phyloP scores from a whole-genome alignment of 2,797 vertebrate species.

The Peromyscus aztecus region DNA sequence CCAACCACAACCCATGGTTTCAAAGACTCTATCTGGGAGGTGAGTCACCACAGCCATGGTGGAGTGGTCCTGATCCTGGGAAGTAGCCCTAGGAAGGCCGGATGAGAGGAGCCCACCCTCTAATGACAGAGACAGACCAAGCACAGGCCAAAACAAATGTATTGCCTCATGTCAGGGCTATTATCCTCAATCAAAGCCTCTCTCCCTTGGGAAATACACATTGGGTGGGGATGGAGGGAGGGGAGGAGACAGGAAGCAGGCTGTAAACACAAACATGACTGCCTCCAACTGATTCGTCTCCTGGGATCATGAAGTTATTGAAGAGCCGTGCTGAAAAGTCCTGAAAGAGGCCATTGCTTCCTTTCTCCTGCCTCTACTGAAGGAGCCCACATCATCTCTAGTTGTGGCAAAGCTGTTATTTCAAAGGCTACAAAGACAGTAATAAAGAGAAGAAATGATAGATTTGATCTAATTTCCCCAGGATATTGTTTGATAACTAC shows the following conservation, averaged over 20 bases:
- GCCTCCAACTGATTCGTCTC: conserved; percentile 8
- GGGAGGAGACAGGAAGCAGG: conserved; percentile 54
- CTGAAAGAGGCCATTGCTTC: background rate
- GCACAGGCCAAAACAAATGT: conserved; percentile 87
- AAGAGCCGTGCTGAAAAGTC: background rate
- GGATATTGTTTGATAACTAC: background rate
- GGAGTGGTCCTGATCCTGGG: conserved; percentile 81
- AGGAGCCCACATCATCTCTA: background rate
- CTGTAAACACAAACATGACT: conserved; percentile 69
- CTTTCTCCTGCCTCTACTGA: background rate
- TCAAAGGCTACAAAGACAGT: background rate
- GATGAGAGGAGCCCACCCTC: conserved; percentile 81
- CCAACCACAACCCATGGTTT: conserved; percentile 31
- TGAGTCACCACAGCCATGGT: conserved; percentile 85
- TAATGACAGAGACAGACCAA: conserved; percentile 85
- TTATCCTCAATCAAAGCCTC: conserved; percentile 85
- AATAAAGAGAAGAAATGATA: background rate
- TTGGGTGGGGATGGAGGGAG: conserved; percentile 50
- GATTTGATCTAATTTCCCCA: background rate
- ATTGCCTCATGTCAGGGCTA: conserved; percentile 86
- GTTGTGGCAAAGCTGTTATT: conserved; percentile 18
- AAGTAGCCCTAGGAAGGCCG: conserved; percentile 78
- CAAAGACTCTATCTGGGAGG: conserved; percentile 81
- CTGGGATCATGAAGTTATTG: conserved; percentile 13
- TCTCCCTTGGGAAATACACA: conserved; percentile 80